A percentile compares a stretch with the other conserved stretches of the same genome.
Conservation (phyloP, 1,140 invertebrate genomes). For the Drosophila ironensis region DNA sequence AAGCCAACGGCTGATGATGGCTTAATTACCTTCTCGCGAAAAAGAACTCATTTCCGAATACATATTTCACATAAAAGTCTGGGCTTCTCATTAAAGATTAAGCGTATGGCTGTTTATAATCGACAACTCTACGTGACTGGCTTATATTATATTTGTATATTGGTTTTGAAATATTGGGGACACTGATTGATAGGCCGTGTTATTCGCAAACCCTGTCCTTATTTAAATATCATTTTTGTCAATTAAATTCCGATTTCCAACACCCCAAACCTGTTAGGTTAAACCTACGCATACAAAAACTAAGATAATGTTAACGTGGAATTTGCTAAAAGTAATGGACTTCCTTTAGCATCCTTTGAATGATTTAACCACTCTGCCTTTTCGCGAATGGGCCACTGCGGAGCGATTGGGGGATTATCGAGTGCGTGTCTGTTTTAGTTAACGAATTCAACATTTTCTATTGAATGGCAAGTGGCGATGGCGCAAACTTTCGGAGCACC, state of each 20-base stretch:
- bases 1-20: conserved; percentile 33
- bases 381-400: conserved; percentile 2
- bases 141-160: background rate
- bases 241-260: too few relatives aligned
- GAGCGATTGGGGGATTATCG: conserved; percentile 34
- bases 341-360: background rate
- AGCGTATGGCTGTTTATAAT: conserved; percentile 2
- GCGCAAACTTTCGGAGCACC: conserved; percentile 14
- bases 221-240: too few relatives aligned
- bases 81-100: conserved; percentile 4
- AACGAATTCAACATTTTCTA: conserved; percentile 28
- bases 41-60: conserved; percentile 38
- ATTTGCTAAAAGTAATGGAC: background rate
- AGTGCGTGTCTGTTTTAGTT: conserved; percentile 41
- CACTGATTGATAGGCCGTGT: too few relatives aligned
- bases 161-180: too few relatives aligned
- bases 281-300: background rate
- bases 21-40: conserved; percentile 37
- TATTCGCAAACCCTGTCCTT: too few relatives aligned
- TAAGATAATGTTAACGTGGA: background rate
- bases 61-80: conserved; percentile 1
- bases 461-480: conserved; percentile 33
- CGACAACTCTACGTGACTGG: conserved; percentile 2
- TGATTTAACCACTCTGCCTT: background rate
- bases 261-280: too few relatives aligned